Conservation (phyloP, 1,140 invertebrate genomes). For the Neoseiulus cucumeris region DNA sequence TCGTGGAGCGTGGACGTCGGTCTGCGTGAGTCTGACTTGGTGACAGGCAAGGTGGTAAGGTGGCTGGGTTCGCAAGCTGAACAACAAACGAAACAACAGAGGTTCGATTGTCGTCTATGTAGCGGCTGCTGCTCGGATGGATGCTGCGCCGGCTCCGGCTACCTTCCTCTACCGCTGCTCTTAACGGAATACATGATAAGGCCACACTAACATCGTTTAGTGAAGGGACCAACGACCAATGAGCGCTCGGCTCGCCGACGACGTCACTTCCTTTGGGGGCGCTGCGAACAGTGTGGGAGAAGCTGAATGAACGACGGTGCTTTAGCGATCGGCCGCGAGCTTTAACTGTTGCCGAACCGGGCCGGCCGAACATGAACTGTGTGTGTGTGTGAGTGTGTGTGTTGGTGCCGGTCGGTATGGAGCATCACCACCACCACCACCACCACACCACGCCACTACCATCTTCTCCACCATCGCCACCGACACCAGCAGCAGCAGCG, state of each 20-base stretch:
- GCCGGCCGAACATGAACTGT: too few species aligned
- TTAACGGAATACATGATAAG: conserved; percentile 12
- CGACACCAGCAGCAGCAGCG: too few species aligned
- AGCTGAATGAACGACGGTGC: conserved; percentile 11
- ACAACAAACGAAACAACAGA: neutral
- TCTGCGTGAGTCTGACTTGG: neutral
- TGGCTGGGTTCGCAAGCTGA: neutral
- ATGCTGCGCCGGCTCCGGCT: neutral
- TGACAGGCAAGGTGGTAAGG: neutral
- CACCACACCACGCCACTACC: too few species aligned
- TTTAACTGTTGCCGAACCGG: too few species aligned
- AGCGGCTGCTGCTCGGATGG: neutral
- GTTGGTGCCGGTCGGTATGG: too few species aligned
- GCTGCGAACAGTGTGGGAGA: conserved; percentile 9
- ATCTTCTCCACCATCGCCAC: too few species aligned
- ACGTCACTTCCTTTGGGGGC: conserved; percentile 2
- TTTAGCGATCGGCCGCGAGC: neutral
- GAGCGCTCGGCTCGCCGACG: neutral
- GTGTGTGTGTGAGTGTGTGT: too few species aligned
- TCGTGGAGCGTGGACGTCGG: neutral
- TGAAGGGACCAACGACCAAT: conserved; percentile 8
- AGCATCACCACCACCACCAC: too few species aligned
- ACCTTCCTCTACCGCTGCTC: neutral
- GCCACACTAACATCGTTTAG: conserved; percentile 9
- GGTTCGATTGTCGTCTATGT: neutral